Conservation (phyloP, 2,113 vertebrate genomes). For the Antechinus flavipes region DNA sequence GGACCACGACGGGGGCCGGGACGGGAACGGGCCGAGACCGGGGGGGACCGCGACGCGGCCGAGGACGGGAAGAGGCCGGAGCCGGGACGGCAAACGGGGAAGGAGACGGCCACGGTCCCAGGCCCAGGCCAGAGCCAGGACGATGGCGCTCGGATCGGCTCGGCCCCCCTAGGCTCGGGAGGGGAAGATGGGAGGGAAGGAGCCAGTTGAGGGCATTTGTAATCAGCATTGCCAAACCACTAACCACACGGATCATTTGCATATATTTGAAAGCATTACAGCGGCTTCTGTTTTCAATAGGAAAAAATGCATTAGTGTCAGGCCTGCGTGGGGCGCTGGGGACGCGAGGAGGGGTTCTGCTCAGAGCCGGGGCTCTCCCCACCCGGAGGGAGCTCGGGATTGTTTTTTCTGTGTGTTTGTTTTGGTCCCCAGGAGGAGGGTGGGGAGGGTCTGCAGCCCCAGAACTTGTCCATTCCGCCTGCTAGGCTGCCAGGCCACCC, state of each 20-base stretch:
- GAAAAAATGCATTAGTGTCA: conserved; percentile 89
- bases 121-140: too few species aligned
- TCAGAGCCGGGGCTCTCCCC: neutral
- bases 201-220: conserved; percentile 71
- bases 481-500: too few species aligned
- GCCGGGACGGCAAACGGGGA: too few species aligned
- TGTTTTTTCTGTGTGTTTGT: neutral
- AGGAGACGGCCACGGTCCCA: neutral
- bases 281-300: conserved; percentile 89
- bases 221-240: conserved; percentile 93
- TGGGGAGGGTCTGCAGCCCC: neutral
- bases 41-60: neutral
- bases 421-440: neutral
- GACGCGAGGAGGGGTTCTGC: too few species aligned
- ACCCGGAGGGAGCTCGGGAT: neutral
- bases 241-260: conserved; percentile 96
- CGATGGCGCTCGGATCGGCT: neutral
- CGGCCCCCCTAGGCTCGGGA: too few species aligned
- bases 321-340: conserved; percentile 63
- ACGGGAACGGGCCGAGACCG: neutral
- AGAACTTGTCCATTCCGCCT: neutral
- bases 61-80: neutral
- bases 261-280: conserved; percentile 95
- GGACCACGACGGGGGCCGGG: too few species aligned
- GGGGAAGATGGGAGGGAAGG: neutral